Base-by-base conservation (phyloP, 1,140 invertebrate species). In the Linepithema humile region DNA sequence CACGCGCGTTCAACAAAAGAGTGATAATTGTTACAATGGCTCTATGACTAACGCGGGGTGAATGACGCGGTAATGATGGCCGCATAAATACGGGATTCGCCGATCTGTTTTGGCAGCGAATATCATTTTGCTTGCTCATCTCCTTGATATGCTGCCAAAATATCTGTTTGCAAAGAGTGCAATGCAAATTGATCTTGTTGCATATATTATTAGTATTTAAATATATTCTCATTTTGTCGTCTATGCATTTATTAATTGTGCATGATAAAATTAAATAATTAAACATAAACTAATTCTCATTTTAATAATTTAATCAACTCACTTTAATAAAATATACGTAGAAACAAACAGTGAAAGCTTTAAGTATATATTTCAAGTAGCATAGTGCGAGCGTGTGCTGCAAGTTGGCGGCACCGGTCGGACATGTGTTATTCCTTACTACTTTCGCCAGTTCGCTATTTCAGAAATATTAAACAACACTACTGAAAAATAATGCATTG, bases 1-100 rank as follows among this genome's bases (percentile, higher is more conserved):
- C 32, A 20, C 65, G 62, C 43, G 20, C 48, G 40, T n/a, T 29
- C 57, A 7, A 86, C 78, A 89, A 85, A 82, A 65, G 69, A 23
- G 20, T 23, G 72, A 43, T 88, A 88, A 87, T 82, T 43, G 72
- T 62, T 20, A 23, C 20, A 35, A 10, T 26, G 23, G 65, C 23
- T 57, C 60, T 59, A 45, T n/a, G 78, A 62, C 29, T 26, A 60
- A 23, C 50, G 75, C 23, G 48, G 26, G 48, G 53, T 45, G 83
- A 80, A 65, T 82, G 45, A 85, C 48, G 50, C 43, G 38, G n/a
- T 48, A 74, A 48, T 45, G 32, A 23, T 40, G 15, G 29, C 55
- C 26, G 43, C 17, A 60, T 82, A 29, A 80, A 23, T 32, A 35
- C 64, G 75, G 48, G 50, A 80, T 20, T 80, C 48, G 15, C 3